Conservation (phyloP, 2,797 vertebrate species). For the Masticophis lateralis region DNA sequence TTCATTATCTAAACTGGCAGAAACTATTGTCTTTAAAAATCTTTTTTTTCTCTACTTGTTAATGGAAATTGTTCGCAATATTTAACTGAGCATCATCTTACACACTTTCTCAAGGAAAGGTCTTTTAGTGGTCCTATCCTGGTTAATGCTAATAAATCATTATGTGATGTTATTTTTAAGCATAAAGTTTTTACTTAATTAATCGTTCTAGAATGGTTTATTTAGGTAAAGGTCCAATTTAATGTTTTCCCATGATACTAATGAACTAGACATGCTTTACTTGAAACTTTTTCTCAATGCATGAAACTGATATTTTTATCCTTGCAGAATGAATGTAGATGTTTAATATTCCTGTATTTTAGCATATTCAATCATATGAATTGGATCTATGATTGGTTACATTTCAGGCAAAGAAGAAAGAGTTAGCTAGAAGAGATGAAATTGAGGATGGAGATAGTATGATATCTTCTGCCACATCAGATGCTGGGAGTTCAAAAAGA, state of each 20-base stretch:
- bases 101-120: neutral
- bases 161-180: constrained; percentile 15
- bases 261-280: constrained; percentile 36
- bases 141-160: constrained; percentile 2
- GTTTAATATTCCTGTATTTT: constrained; percentile 60
- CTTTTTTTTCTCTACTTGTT: constrained; percentile 7
- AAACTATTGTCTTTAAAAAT: neutral
- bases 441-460: constrained; percentile 95
- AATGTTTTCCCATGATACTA: constrained; percentile 2
- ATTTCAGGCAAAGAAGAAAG: constrained; percentile 90
- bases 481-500: constrained; percentile 90
- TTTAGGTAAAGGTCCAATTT: neutral
- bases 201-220: constrained; percentile 23
- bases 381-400: constrained; percentile 55
- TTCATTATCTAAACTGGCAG: constrained; percentile 11
- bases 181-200: neutral
- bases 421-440: constrained; percentile 89
- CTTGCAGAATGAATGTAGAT: constrained; percentile 51
- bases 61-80: constrained; percentile 2
- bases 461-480: constrained; percentile 93
- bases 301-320: constrained; percentile 19
- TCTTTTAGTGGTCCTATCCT: constrained; percentile 7
- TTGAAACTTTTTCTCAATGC: constrained; percentile 37
- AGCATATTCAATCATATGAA: constrained; percentile 35
- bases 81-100: neutral